Evolutionary conservation across 2,888 invertebrate genomes (phyloP).

Genomic region (Hydrotaea cyrtoneurina): DNA sequence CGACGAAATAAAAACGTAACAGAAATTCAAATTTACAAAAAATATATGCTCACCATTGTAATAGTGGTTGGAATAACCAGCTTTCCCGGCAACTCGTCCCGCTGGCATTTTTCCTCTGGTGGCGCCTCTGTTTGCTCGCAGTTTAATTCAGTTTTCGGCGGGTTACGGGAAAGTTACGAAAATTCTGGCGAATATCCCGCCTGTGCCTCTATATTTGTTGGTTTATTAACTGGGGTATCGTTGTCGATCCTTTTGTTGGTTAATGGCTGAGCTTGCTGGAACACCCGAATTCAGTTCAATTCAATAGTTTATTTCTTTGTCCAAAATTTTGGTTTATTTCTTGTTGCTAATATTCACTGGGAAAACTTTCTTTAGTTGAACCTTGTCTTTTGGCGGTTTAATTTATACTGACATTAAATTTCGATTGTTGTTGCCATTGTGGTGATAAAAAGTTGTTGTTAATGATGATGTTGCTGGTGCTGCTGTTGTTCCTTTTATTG

Average conservation of each 20-base stretch:
- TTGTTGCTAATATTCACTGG: background rate
- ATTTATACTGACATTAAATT: background rate
- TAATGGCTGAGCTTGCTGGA: too few relatives aligned
- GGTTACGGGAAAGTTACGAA: too few relatives aligned
- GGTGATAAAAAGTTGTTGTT: background rate
- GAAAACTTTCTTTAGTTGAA: background rate
- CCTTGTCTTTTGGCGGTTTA: background rate
- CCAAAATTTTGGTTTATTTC: too few relatives aligned
- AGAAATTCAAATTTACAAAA: background rate
- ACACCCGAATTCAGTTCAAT: too few relatives aligned
- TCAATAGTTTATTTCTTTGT: too few relatives aligned
- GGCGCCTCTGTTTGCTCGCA: conserved; percentile 5
- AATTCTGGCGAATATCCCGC: too few relatives aligned
- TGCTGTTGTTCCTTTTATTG: background rate
- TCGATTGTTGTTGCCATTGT: conserved; percentile 10
- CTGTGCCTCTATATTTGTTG: too few relatives aligned
- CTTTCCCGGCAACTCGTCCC: conserved; percentile 81
- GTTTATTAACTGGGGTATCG: background rate
- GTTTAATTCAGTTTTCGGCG: background rate
- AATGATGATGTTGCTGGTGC: background rate
- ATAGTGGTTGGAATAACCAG: conserved; percentile 80
- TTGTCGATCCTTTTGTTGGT: background rate
- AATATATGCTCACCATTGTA: conserved; percentile 76
- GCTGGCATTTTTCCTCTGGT: conserved; percentile 77
- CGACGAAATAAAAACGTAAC: background rate